Conservation (phyloP, 2,113 vertebrate species). For the Urocynchramus pylzowi region DNA sequence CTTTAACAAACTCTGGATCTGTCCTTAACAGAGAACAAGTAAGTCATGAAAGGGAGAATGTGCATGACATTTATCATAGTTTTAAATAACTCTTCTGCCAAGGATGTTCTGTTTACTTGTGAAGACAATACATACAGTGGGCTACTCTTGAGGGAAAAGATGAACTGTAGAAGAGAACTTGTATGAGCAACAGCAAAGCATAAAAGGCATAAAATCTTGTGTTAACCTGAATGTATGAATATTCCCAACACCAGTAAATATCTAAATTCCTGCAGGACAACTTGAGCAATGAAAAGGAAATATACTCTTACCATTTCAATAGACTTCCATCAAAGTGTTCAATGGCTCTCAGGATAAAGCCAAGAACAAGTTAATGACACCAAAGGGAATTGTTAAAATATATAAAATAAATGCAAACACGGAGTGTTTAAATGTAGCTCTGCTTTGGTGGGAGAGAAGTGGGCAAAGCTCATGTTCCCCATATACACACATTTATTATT, state of each 20-base stretch:
- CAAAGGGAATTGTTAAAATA: not conserved
- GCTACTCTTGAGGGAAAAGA: not conserved
- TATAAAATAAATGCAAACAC: not conserved
- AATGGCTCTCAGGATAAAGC: not conserved
- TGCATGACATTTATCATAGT: not conserved
- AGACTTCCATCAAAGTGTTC: not conserved
- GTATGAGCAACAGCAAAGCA: not conserved
- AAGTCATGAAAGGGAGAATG: not conserved
- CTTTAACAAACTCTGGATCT: not conserved
- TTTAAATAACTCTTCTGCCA: not conserved
- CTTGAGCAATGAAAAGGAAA: not conserved
- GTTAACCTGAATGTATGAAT: not conserved
- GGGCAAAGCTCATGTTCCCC: not conserved
- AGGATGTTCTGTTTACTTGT: not conserved
- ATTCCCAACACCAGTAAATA: not conserved
- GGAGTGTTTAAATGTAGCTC: not conserved
- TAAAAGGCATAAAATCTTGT: not conserved
- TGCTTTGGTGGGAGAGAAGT: not conserved
- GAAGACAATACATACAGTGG: not conserved
- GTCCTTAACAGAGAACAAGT: not conserved
- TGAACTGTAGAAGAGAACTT: not conserved
- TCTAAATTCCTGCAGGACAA: not conserved
- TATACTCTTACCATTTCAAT: not conserved
- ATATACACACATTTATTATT: not conserved
- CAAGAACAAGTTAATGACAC: not conserved